Evolutionary conservation across 2,888 invertebrate genomes (phyloP).

Genomic region (Nephrocerus scutellatus): DNA sequence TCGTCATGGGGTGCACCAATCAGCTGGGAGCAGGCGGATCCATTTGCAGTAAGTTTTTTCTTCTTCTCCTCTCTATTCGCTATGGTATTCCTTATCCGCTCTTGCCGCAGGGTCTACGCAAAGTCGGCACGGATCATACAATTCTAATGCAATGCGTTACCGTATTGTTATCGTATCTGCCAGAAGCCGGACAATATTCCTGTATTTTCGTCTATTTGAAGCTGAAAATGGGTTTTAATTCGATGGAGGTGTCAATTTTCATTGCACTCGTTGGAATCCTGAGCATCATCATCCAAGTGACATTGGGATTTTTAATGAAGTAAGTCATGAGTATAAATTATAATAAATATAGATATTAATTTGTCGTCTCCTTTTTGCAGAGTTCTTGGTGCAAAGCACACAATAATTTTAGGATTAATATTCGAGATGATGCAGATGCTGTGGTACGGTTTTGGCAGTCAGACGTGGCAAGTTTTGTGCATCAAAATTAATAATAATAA

Average conservation of each 20-base stretch:
- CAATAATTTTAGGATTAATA: conserved; percentile 92
- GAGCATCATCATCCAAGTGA: conserved; percentile 90
- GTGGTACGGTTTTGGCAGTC: conserved; percentile 96
- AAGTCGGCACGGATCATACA: conserved; percentile 91
- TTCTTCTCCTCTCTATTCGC: no score
- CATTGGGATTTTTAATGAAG: conserved; percentile 73
- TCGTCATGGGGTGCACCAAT: conserved; percentile 80
- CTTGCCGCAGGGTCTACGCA: conserved; percentile 69
- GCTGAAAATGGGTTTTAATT: conserved; percentile 93
- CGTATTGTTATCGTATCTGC: conserved; percentile 95
- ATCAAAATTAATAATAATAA: not conserved
- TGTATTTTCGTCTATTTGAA: conserved; percentile 99
- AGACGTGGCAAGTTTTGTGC: conserved; percentile 66
- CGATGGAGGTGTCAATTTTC: conserved; percentile 92
- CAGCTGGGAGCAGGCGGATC: conserved; percentile 98
- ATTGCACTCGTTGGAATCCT: conserved; percentile 95
- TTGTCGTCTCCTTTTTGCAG: conserved; percentile 21
- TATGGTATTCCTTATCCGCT: no score
- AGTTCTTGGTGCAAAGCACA: conserved; percentile 83
- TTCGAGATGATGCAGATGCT: conserved; percentile 96
- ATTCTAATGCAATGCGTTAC: conserved; percentile 95
- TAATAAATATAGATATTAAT: not conserved
- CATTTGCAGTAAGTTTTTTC: conserved; percentile 71
- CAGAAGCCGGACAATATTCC: conserved; percentile 98
- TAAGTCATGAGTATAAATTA: conserved; percentile 27